Percentiles rank a stretch among this genome's conserved stretches.
Conservation (phyloP, 1,140 invertebrate genomes). For the Oryzaephilus surinamensis region DNA sequence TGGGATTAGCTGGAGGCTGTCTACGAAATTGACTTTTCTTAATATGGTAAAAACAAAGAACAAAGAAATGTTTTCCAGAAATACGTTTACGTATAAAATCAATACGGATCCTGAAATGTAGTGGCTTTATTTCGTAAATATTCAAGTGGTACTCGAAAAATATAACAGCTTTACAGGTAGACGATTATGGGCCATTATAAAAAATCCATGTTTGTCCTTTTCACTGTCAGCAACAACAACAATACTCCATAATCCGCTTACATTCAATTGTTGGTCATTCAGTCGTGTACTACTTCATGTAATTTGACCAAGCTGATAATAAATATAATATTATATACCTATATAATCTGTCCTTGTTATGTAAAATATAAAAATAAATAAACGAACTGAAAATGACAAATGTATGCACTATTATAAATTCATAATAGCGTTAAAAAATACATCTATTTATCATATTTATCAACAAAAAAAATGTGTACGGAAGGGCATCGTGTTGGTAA, state of each 20-base stretch:
- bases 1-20: slow-evolving; percentile 6
- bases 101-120: no score
- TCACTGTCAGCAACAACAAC: slow-evolving; percentile 11
- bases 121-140: no score
- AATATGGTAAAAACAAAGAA: slow-evolving; percentile 1
- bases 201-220: slow-evolving; percentile 11
- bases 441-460: no score
- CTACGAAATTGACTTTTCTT: slow-evolving; percentile 10
- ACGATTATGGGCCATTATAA: slow-evolving; percentile 3
- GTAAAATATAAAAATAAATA: slow-evolving; percentile 9
- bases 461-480: no score
- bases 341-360: slow-evolving; percentile 9
- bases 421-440: slow-evolving; percentile 13
- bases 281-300: slow-evolving; percentile 9
- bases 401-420: slow-evolving; percentile 16
- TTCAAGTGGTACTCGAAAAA: no score
- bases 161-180: slow-evolving; percentile 1
- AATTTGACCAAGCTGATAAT: slow-evolving; percentile 7
- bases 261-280: slow-evolving; percentile 1
- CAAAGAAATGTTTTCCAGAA: no score
- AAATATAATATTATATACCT: no score
- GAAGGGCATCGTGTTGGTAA: slow-evolving; percentile 17
- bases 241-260: slow-evolving; percentile 10
- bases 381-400: slow-evolving; percentile 17
- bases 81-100: no score